Evolutionary conservation across 2,797 vertebrate species (phyloP).

Genomic region (Pseudomugil gertrudae): DNA sequence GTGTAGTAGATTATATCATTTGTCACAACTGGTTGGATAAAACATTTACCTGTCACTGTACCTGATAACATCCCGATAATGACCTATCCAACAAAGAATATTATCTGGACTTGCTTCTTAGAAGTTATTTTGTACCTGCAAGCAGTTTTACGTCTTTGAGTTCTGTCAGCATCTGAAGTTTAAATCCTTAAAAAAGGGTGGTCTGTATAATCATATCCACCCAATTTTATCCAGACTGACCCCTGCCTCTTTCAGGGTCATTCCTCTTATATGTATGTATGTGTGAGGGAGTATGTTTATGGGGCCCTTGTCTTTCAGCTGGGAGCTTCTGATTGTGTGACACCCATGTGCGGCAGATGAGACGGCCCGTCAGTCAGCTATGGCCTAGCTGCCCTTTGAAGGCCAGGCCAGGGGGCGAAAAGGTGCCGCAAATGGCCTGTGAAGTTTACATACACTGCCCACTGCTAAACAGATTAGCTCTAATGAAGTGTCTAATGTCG

Average conservation of each 20-base stretch:
- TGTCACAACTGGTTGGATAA: neutral
- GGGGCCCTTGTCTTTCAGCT: constrained; percentile 68
- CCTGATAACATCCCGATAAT: neutral
- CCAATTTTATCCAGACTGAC: constrained; percentile 62
- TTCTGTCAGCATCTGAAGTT: constrained; percentile 9
- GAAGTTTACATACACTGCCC: constrained; percentile 99
- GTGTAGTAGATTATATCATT: neutral
- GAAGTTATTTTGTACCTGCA: neutral
- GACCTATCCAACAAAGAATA: neutral
- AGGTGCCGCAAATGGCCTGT: constrained; percentile 98
- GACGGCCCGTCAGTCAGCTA: constrained; percentile 92
- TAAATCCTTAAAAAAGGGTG: constrained; percentile 47
- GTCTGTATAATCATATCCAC: constrained; percentile 57
- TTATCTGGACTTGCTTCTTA: neutral
- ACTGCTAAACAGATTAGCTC: constrained; percentile 99
- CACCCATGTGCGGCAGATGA: constrained; percentile 90
- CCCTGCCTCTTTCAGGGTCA: constrained; percentile 74
- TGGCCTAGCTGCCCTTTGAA: constrained; percentile 90
- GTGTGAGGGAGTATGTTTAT: constrained; percentile 41
- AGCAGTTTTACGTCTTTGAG: neutral
- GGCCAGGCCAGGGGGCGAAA: constrained; percentile 89
- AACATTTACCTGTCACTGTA: neutral
- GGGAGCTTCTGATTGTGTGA: constrained; percentile 83
- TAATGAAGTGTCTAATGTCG: constrained; percentile 99
- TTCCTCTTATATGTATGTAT: constrained; percentile 33